These are phyloP conservation scores for Acipenser oxyrinchus DNA, from an alignment of 2,797 vertebrate genomes.

Conservation along the genomic window DNA sequence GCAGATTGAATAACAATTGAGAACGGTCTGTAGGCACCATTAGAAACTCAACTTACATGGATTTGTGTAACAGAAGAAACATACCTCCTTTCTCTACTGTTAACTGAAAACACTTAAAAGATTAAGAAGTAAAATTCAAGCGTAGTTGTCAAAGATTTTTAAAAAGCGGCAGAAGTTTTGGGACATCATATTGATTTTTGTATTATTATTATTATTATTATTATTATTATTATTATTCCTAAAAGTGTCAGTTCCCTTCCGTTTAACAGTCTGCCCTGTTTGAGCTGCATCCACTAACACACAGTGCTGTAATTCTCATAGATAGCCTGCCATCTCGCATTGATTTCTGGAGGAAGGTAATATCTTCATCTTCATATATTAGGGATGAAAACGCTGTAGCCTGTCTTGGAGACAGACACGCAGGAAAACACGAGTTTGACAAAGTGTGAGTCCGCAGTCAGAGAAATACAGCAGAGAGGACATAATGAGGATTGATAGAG, in stretches of 20 bases:
- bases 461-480: conserved; percentile 52
- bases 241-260: conserved; percentile 47
- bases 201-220: too few species aligned
- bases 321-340: conserved; percentile 56
- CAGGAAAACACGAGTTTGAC: conserved; percentile 21
- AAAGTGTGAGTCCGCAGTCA: conserved; percentile 36
- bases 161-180: too few species aligned
- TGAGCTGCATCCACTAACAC: conserved; percentile 28
- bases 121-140: too few species aligned
- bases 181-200: too few species aligned
- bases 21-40: too few species aligned
- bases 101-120: too few species aligned
- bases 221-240: too few species aligned
- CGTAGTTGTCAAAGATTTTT: too few species aligned
- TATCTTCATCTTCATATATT: conserved; percentile 33
- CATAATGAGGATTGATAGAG: conserved; percentile 62
- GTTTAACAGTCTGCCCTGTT: conserved; percentile 48
- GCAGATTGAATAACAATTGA: too few species aligned
- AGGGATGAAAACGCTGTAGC: not conserved
- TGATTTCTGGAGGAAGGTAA: conserved; percentile 54
- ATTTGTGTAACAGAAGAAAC: too few species aligned
- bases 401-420: conserved; percentile 26
- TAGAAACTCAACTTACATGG: too few species aligned
- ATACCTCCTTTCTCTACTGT: too few species aligned
- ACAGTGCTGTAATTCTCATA: conserved; percentile 52